Evolutionary conservation across 2,888 invertebrate genomes (phyloP).

Genomic region (Ariolimax columbianus): DNA sequence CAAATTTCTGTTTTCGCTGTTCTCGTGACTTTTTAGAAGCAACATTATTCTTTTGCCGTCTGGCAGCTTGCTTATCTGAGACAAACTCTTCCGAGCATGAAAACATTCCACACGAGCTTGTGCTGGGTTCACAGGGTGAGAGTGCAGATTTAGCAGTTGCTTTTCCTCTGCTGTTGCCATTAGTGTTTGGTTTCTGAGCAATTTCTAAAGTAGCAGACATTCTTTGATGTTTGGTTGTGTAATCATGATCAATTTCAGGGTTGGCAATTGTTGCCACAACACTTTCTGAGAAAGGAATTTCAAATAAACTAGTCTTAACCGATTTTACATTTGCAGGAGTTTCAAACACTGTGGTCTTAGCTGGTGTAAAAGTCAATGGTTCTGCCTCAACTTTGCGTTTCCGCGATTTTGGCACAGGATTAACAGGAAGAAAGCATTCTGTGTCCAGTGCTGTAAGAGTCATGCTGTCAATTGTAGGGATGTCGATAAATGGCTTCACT

Average conservation of each 20-base stretch:
- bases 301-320: conserved; percentile 44
- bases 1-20: conserved; percentile 72
- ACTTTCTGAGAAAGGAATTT: conserved; percentile 34
- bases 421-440: background rate
- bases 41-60: conserved; percentile 76
- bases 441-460: background rate
- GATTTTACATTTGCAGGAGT: background rate
- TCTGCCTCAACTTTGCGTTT: conserved; percentile 23
- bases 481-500: conserved; percentile 33
- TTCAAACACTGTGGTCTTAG: conserved; percentile 47
- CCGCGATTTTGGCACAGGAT: conserved; percentile 12
- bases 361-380: background rate
- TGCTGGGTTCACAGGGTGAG: conserved; percentile 1
- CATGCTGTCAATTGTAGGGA: background rate
- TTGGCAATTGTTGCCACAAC: background rate
- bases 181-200: background rate
- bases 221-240: conserved; percentile 46
- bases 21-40: conserved; percentile 75
- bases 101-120: background rate
- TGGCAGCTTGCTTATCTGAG: conserved; percentile 62
- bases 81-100: background rate
- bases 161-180: background rate
- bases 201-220: conserved; percentile 16
- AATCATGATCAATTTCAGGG: conserved; percentile 52
- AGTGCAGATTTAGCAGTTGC: background rate